A percentile compares a stretch with the other conserved stretches of the same genome.
Conservation (phyloP, 2,113 vertebrate genomes). For the Columbina picui region DNA sequence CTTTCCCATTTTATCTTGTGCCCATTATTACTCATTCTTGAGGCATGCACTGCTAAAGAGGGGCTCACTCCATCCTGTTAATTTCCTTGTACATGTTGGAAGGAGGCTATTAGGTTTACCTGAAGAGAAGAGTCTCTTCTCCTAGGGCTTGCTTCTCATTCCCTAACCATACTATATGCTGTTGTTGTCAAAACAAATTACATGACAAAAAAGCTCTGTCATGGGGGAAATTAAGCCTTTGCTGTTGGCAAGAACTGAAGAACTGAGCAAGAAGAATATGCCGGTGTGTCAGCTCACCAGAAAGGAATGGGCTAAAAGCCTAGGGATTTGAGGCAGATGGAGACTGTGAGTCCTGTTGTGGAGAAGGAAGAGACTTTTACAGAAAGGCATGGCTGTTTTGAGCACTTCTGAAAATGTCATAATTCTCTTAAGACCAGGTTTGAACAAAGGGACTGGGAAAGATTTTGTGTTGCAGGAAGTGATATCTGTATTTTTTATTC, state of each 20-base stretch:
- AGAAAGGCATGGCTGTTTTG: not conserved
- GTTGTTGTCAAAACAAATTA: not conserved
- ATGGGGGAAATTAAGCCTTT: not conserved
- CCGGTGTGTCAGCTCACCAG: not conserved
- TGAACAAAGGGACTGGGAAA: not conserved
- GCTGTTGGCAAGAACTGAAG: not conserved
- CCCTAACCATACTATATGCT: not conserved
- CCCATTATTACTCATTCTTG: not conserved
- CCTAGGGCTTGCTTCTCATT: not conserved
- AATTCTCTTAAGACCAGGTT: not conserved
- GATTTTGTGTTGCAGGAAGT: not conserved
- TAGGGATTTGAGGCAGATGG: not conserved
- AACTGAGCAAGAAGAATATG: not conserved
- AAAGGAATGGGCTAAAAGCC: not conserved
- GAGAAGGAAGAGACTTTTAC: not conserved
- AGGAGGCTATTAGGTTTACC: not conserved
- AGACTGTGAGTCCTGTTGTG: not conserved
- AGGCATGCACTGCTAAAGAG: not conserved
- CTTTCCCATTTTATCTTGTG: not conserved
- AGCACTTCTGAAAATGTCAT: not conserved
- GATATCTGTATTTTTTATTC: not conserved
- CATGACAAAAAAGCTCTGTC: not conserved
- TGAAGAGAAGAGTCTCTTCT: not conserved
- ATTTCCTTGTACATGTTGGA: not conserved
- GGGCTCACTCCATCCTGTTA: not conserved